A percentile compares a stretch with the other conserved stretches of the same genome.
phyloP scores from a whole-genome alignment of 2,888 invertebrate species.

The Noctua fimbriata region DNA sequence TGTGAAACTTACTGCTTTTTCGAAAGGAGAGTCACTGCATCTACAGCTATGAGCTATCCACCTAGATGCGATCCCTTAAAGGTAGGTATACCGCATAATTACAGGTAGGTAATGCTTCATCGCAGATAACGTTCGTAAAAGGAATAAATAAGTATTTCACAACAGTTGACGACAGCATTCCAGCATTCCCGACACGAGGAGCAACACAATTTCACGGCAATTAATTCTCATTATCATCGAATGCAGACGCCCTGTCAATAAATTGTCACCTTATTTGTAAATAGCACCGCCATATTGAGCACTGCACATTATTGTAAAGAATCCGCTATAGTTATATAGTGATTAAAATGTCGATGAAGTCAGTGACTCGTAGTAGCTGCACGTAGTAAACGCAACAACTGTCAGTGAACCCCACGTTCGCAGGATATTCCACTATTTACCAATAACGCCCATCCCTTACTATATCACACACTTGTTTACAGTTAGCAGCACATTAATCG shows the following conservation, averaged over 20 bases:
- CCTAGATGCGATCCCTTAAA: background rate
- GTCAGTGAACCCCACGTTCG: constrained; percentile 69
- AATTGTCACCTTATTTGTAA: constrained; percentile 84
- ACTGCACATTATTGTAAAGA: constrained; percentile 67
- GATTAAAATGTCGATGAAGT: constrained; percentile 69
- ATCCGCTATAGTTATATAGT: constrained; percentile 76
- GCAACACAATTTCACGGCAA: constrained; percentile 81
- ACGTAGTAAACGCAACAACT: constrained; percentile 62
- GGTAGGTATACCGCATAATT: background rate
- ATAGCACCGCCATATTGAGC: constrained; percentile 80
- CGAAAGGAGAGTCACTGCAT: background rate
- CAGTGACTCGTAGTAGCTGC: constrained; percentile 75
- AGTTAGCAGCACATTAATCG: constrained; percentile 21
- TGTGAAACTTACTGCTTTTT: background rate
- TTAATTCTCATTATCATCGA: constrained; percentile 83
- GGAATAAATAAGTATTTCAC: constrained; percentile 27
- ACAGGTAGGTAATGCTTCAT: background rate
- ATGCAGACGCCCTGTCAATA: constrained; percentile 80
- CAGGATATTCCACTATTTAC: constrained; percentile 71
- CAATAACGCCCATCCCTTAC: constrained; percentile 56
- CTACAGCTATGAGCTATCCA: background rate
- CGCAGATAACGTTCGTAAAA: constrained; percentile 2
- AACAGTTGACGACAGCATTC: constrained; percentile 32
- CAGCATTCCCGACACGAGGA: constrained; percentile 56
- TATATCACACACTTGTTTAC: constrained; percentile 27